Percentiles rank a stretch among this genome's conserved stretches.
Conservation (phyloP, 2,888 invertebrate species). For the Eilema sororculum region DNA sequence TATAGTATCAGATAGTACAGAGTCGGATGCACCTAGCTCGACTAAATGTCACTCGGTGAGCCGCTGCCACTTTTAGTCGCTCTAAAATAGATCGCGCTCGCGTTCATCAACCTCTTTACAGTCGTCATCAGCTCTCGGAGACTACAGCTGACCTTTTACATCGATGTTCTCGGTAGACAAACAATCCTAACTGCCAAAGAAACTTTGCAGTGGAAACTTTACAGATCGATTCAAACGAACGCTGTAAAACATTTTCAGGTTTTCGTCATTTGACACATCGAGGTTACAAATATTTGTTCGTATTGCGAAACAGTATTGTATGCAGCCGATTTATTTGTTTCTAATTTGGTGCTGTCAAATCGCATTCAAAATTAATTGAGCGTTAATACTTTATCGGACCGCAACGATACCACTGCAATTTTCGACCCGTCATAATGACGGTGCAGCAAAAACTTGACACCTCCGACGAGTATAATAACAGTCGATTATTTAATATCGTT, state of each 20-base stretch:
- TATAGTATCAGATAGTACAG: constrained; percentile 67
- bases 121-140: constrained; percentile 73
- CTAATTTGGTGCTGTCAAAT: constrained; percentile 80
- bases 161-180: constrained; percentile 59
- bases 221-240: constrained; percentile 24
- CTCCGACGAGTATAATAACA: constrained; percentile 63
- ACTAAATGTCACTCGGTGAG: constrained; percentile 86
- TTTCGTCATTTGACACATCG: constrained; percentile 45
- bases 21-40: constrained; percentile 82
- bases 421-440: constrained; percentile 76
- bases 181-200: constrained; percentile 49
- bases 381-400: constrained; percentile 70
- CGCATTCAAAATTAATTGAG: constrained; percentile 79
- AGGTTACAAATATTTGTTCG: constrained; percentile 53
- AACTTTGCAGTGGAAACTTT: constrained; percentile 45
- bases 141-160: constrained; percentile 73
- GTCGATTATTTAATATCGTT: constrained; percentile 75
- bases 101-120: constrained; percentile 86
- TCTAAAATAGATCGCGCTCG: constrained; percentile 80
- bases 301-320: constrained; percentile 51
- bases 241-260: constrained; percentile 33
- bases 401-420: constrained; percentile 73
- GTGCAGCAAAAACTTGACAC: constrained; percentile 80
- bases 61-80: constrained; percentile 81
- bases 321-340: constrained; percentile 56